phyloP scores from a whole-genome alignment of 2,888 invertebrate species.

The Brenthis daphne region DNA sequence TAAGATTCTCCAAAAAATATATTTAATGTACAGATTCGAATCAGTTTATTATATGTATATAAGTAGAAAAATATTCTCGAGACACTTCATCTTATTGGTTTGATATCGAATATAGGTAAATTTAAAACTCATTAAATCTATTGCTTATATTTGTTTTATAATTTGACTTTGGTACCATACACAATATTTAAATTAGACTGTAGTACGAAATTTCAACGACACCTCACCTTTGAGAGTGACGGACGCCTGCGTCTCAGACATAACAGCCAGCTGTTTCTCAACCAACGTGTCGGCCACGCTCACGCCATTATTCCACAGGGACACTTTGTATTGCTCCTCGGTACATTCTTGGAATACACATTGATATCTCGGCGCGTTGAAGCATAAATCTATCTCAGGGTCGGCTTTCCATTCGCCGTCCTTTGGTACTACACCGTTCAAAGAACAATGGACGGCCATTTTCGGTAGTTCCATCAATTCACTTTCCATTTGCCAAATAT shows the following conservation, averaged over 20 bases:
- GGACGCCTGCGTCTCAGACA: slow-evolving; percentile 63
- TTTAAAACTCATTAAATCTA: background rate
- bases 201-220: background rate
- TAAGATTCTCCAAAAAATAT: no score
- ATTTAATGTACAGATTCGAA: no score
- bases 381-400: slow-evolving; percentile 81
- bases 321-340: slow-evolving; percentile 75
- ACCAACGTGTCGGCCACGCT: slow-evolving; percentile 76
- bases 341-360: slow-evolving; percentile 80
- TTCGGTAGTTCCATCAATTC: slow-evolving; percentile 85
- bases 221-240: slow-evolving; percentile 70
- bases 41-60: no score
- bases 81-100: no score
- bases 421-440: slow-evolving; percentile 83
- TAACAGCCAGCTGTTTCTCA: slow-evolving; percentile 71
- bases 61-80: no score
- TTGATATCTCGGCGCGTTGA: slow-evolving; percentile 82
- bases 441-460: slow-evolving; percentile 86
- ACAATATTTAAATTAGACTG: background rate
- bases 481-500: slow-evolving; percentile 87
- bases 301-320: slow-evolving; percentile 70
- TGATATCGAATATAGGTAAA: background rate
- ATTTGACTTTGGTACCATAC: no score
- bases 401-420: slow-evolving; percentile 83
- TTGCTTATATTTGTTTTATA: background rate